A percentile compares a stretch with the other conserved stretches of the same genome.
Conservation (phyloP, 2,888 invertebrate species). For the Koerneria pararmatus region DNA sequence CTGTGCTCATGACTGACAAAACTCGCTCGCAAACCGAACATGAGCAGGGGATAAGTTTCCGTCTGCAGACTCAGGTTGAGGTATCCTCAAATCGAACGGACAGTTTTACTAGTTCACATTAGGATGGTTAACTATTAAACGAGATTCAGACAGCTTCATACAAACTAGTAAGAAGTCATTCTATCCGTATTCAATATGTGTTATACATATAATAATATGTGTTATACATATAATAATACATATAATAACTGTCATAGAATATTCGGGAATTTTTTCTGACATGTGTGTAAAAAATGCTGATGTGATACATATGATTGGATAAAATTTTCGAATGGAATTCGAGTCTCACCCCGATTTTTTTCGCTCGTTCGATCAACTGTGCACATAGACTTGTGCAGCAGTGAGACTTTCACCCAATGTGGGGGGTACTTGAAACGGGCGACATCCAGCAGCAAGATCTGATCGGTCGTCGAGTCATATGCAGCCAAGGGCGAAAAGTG, state of each 20-base stretch:
- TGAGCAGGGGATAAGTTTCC: constrained; percentile 39
- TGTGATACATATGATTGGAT: too few relatives aligned
- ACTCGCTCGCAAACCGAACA: constrained; percentile 43
- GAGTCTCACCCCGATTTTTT: constrained; percentile 32
- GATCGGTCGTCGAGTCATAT: constrained; percentile 58
- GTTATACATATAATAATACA: too few relatives aligned
- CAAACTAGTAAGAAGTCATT: too few relatives aligned
- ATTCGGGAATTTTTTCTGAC: too few relatives aligned
- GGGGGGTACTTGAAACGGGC: constrained; percentile 62
- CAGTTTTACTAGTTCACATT: background rate
- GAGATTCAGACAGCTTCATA: too few relatives aligned
- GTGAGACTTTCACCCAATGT: constrained; percentile 60
- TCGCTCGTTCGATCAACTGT: constrained; percentile 54
- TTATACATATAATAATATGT: too few relatives aligned
- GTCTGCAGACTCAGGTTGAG: constrained; percentile 26
- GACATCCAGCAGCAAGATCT: constrained; percentile 60
- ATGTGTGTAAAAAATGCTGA: too few relatives aligned
- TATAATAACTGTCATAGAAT: too few relatives aligned
- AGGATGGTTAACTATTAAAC: too few relatives aligned
- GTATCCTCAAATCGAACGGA: constrained; percentile 26
- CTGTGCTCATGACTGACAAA: constrained; percentile 36
- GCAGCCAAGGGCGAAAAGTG: constrained; percentile 62
- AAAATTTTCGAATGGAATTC: too few relatives aligned
- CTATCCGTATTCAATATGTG: too few relatives aligned
- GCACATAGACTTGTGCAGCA: constrained; percentile 60